A percentile compares a stretch with the other conserved stretches of the same genome.
Conservation (phyloP, 2,113 vertebrate species). For the Gymnocephalus cernua region DNA sequence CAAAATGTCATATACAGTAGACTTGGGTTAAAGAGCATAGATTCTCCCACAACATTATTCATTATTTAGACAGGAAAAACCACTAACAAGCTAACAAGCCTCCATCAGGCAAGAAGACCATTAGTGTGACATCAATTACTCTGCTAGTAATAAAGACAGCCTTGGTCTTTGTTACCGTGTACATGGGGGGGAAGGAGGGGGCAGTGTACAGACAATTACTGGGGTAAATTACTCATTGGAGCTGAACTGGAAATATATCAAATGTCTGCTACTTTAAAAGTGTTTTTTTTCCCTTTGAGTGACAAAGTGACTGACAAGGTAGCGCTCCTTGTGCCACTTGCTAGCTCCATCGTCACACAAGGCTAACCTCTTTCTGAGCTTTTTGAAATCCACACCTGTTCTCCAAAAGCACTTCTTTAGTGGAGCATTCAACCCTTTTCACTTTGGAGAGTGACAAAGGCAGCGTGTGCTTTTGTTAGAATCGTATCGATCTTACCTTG, state of each 20-base stretch:
- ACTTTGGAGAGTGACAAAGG: slow-evolving; percentile 32
- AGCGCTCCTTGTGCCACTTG: slow-evolving; percentile 35
- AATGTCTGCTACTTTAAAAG: slow-evolving; percentile 46
- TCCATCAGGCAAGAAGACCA: slow-evolving; percentile 54
- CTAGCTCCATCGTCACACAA: slow-evolving; percentile 59
- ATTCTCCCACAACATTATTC: slow-evolving; percentile 46
- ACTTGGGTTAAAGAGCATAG: neutral
- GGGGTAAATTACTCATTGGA: slow-evolving; percentile 36
- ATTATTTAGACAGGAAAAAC: slow-evolving; percentile 74
- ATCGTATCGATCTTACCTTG: neutral
- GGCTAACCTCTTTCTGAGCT: slow-evolving; percentile 61
- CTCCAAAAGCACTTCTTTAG: slow-evolving; percentile 54
- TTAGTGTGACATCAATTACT: slow-evolving; percentile 72
- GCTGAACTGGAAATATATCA: slow-evolving; percentile 56
- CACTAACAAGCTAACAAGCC: slow-evolving; percentile 41
- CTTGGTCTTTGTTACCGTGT: slow-evolving; percentile 49
- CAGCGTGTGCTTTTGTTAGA: neutral
- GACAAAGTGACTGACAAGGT: slow-evolving; percentile 30
- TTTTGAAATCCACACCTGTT: slow-evolving; percentile 71
- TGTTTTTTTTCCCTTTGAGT: slow-evolving; percentile 26
- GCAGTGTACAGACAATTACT: slow-evolving; percentile 23
- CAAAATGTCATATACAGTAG: neutral
- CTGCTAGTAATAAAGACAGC: slow-evolving; percentile 68
- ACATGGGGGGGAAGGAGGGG: neutral
- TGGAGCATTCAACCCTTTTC: slow-evolving; percentile 26